Base-by-base conservation (phyloP, 2,797 vertebrate genomes). In the Malacoctenus gilli region DNA sequence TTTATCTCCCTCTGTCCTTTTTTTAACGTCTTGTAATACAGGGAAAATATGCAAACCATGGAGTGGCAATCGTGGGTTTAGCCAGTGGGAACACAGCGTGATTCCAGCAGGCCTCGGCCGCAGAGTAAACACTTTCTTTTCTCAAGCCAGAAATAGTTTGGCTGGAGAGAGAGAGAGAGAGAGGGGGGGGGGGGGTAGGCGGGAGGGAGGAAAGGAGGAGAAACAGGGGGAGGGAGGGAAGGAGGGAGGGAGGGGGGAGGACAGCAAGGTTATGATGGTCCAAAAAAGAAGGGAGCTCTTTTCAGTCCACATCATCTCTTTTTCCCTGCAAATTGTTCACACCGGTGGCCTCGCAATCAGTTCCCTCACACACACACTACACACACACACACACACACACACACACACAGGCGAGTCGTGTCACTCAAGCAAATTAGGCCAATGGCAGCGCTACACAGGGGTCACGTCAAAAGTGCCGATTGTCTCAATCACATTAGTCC, bases 401-500 rank as follows among this genome's bases (percentile, higher is more conserved):
- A 51, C 47, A 49, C 39, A 46, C 30, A 46, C 21, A 65, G 60
- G 64, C 61, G 47, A 59, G 57, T 58, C 72, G 18, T 86, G 89
- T 90, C 88, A 86, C 80, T 91, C 84, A 83, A 69, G 75, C 68
- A 85, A 89, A 90, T 84, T 83, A 87, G 83, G 86, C 76, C 85
- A 77, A 79, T 83, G 86, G 79, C 86, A 84, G 79, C 68, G 23
- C 79, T 83, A 82, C 85, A 90, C 88, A 86, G 72, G 83, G 90
- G 89, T 92, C 89, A 88, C 92, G 94, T 95, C 94, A 95, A 92
- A 93, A 89, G 92, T 93, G 94, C 93, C 92, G 92, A 94, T 90
- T 85, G 95, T 94, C 94, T 94, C 94, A 92, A 92, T 96, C 95
- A 92, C 92, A 93, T 93, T 94, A 93, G 93, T 89, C 91, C 91